Evolutionary conservation across 2,113 vertebrate genomes (phyloP).

Genomic region (Rhineura floridana): DNA sequence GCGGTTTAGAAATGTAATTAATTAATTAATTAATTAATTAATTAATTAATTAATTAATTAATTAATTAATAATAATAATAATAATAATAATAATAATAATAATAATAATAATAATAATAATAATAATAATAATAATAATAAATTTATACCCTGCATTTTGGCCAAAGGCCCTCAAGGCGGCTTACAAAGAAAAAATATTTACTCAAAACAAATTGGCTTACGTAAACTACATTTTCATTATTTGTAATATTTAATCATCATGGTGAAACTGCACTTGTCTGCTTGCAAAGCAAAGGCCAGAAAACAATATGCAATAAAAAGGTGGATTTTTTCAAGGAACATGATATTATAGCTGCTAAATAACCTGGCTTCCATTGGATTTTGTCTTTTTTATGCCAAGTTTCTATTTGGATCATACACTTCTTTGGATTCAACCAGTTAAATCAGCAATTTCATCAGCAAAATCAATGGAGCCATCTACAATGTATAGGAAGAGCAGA

Average conservation of each 20-base stretch:
- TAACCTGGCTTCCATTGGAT: slow-evolving; percentile 12
- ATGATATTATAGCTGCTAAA: not conserved
- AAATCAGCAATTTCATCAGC: slow-evolving; percentile 44
- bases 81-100: too few species aligned
- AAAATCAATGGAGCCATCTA: slow-evolving; percentile 37
- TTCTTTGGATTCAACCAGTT: slow-evolving; percentile 38
- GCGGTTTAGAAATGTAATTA: too few species aligned
- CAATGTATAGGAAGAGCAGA: slow-evolving; percentile 55
- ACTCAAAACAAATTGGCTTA: not conserved
- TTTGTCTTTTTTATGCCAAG: slow-evolving; percentile 8
- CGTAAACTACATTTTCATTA: not conserved
- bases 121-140: too few species aligned
- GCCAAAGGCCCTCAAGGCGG: too few species aligned
- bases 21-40: too few species aligned
- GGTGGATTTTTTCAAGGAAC: not conserved
- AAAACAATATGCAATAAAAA: not conserved
- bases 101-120: too few species aligned
- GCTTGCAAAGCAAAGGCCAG: not conserved
- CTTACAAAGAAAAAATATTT: too few species aligned
- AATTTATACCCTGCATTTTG: too few species aligned
- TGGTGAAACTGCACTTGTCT: not conserved
- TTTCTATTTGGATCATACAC: slow-evolving; percentile 48
- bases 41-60: too few species aligned
- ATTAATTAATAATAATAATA: too few species aligned
- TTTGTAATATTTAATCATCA: not conserved